phyloP scores from a whole-genome alignment of 2,888 invertebrate species.

The Melitaea athalia region DNA sequence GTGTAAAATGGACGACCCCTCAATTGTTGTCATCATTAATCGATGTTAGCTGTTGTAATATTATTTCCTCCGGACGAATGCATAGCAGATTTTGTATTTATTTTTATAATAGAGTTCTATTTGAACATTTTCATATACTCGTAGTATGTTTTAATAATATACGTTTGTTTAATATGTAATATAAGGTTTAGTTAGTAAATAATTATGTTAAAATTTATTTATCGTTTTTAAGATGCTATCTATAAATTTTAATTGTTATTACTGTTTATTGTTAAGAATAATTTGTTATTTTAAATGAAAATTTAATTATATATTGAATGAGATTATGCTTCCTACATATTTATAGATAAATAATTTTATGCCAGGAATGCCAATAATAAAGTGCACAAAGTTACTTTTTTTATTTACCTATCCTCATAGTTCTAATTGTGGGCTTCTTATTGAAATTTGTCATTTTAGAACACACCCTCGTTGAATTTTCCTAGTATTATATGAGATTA shows the following conservation, averaged over 20 bases:
- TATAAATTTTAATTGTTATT: too few relatives aligned
- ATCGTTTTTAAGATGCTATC: neutral
- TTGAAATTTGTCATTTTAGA: too few relatives aligned
- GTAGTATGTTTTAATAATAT: neutral
- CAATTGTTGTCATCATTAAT: too few relatives aligned
- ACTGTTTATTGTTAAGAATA: slow-evolving; percentile 1
- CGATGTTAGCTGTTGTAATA: too few relatives aligned
- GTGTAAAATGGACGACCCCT: too few relatives aligned
- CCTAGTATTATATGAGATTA: too few relatives aligned
- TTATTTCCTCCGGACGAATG: neutral
- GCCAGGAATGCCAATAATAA: neutral
- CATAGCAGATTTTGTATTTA: slow-evolving; percentile 4
- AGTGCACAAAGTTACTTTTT: neutral
- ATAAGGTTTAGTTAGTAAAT: neutral
- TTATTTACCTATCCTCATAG: neutral
- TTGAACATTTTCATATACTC: too few relatives aligned
- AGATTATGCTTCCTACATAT: neutral
- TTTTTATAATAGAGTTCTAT: neutral
- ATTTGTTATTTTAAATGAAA: neutral
- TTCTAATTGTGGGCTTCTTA: neutral
- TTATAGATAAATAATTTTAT: neutral
- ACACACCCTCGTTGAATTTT: too few relatives aligned
- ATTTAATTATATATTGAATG: neutral
- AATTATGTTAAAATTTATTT: neutral
- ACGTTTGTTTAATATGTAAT: neutral